Conservation (phyloP, 1,140 invertebrate genomes). For the Macrostomum lignano region DNA sequence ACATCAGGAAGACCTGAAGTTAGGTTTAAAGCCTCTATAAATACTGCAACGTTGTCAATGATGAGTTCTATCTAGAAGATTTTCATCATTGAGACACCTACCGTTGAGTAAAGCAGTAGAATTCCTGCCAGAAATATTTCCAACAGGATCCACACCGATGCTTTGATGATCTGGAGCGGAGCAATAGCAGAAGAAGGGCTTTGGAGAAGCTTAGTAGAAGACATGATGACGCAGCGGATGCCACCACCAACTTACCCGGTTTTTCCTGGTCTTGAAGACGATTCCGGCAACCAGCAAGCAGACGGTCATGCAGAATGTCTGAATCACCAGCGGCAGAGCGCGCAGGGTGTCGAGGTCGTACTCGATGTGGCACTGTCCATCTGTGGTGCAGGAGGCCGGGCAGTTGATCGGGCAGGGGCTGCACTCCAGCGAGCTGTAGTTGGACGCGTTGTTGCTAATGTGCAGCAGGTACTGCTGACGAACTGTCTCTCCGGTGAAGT, state of each 20-base stretch:
- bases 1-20: no score
- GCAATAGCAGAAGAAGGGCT: constrained; percentile 7
- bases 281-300: constrained; percentile 39
- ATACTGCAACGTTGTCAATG: no score
- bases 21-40: no score
- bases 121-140: constrained; percentile 56
- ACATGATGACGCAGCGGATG: constrained; percentile 3
- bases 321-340: constrained; percentile 37
- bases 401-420: constrained; percentile 33
- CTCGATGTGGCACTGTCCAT: constrained; percentile 31
- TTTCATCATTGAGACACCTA: constrained; percentile 30
- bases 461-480: no score
- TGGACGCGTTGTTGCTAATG: no score
- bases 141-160: constrained; percentile 57
- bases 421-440: no score
- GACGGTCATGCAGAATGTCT: constrained; percentile 41
- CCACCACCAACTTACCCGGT: constrained; percentile 42
- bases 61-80: constrained; percentile 7
- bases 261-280: constrained; percentile 43
- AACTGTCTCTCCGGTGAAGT: no score
- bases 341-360: constrained; percentile 34
- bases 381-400: constrained; percentile 28
- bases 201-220: neutral
- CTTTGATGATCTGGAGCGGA: constrained; percentile 40
- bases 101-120: constrained; percentile 50